Conservation (phyloP, 1,140 invertebrate genomes). For the Dinothrombium tinctorium region DNA sequence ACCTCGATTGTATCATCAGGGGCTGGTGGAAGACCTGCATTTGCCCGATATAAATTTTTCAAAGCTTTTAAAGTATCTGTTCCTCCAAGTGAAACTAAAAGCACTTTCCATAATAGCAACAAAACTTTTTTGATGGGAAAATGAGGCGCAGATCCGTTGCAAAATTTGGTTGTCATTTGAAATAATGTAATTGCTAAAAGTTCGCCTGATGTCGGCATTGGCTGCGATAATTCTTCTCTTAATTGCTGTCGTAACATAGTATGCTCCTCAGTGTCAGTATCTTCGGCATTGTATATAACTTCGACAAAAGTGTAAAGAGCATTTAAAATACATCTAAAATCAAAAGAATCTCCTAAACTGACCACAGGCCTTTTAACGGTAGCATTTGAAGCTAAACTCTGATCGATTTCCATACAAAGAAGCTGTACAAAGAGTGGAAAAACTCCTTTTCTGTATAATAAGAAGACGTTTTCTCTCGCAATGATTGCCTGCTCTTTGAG, state of each 20-base stretch:
- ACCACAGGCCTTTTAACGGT: not conserved
- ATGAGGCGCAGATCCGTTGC: constrained; percentile 73
- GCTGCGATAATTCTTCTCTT: constrained; percentile 9
- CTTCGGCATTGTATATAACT: constrained; percentile 42
- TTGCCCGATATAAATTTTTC: constrained; percentile 44
- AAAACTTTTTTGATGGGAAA: constrained; percentile 96
- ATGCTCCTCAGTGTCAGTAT: constrained; percentile 31
- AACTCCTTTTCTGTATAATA: constrained; percentile 63
- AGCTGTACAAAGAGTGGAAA: constrained; percentile 72
- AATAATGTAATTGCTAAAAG: constrained; percentile 64
- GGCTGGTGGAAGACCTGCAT: constrained; percentile 40
- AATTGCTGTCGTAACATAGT: constrained; percentile 9
- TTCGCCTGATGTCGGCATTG: constrained; percentile 33
- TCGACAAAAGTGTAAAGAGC: constrained; percentile 84
- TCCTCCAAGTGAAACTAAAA: constrained; percentile 58
- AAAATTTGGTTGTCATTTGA: constrained; percentile 80
- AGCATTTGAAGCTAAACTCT: constrained; percentile 18
- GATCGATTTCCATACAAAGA: constrained; percentile 81
- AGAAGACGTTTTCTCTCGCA: constrained; percentile 43
- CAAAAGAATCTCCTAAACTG: constrained; percentile 23
- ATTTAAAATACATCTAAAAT: constrained; percentile 70
- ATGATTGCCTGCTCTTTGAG: constrained; percentile 12
- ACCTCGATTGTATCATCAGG: constrained; percentile 84
- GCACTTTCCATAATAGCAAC: constrained; percentile 81
- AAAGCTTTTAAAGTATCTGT: constrained; percentile 47